phyloP scores from a whole-genome alignment of 2,797 vertebrate species.

The Gymnoscopelus braueri region DNA sequence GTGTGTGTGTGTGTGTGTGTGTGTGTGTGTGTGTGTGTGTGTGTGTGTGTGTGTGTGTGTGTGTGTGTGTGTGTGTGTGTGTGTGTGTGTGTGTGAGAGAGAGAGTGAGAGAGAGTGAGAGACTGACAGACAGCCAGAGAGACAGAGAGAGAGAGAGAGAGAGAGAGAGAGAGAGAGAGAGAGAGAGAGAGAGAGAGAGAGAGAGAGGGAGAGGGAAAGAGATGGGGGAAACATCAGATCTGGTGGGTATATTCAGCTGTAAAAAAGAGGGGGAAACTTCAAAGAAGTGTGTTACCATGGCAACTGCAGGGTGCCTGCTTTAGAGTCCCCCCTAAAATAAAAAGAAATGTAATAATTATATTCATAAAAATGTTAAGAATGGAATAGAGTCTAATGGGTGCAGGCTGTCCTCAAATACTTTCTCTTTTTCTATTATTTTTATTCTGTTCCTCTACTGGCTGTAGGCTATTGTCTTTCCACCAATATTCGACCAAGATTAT shows the following conservation, averaged over 20 bases:
- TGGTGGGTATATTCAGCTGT: slow-evolving; percentile 75
- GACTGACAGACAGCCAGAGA: slow-evolving; percentile 3
- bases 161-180: slow-evolving; percentile 35
- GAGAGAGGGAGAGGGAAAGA: slow-evolving; percentile 30
- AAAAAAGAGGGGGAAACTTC: slow-evolving; percentile 70
- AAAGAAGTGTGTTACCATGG: slow-evolving; percentile 80
- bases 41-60: too few relatives aligned
- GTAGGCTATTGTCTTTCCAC: slow-evolving; percentile 3
- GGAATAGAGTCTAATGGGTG: slow-evolving; percentile 40
- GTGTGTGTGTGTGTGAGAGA: background rate
- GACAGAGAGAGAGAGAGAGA: slow-evolving; percentile 8
- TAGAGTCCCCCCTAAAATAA: slow-evolving; percentile 47
- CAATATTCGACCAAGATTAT: slow-evolving; percentile 34
- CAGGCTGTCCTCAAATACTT: slow-evolving; percentile 29
- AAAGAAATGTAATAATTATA: slow-evolving; percentile 55
- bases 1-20: too few relatives aligned
- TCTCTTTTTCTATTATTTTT: slow-evolving; percentile 21
- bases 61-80: too few relatives aligned
- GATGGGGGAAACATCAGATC: slow-evolving; percentile 66
- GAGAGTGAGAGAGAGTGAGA: background rate
- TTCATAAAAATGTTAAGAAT: slow-evolving; percentile 55
- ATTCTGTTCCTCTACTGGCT: background rate
- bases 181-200: background rate
- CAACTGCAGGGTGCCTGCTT: slow-evolving; percentile 76
- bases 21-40: too few relatives aligned